Evolutionary conservation across 1,140 invertebrate species (phyloP), one percentile per base, ranked within the genome.

Genomic region (Hypsibius dujardini): DNA sequence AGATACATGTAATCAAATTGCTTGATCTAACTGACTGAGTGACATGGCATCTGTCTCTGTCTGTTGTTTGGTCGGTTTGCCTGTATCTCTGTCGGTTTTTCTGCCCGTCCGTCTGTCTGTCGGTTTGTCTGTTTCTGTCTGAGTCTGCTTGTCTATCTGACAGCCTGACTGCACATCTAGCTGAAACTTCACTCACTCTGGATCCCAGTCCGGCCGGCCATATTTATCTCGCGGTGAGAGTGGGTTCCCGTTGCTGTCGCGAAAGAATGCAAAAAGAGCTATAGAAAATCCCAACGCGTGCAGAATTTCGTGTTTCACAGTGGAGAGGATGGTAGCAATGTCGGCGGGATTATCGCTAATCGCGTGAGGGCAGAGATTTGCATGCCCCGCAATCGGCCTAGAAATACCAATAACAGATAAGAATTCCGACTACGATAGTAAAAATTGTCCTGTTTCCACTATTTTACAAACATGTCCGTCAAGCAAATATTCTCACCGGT

Each of bases 261-360:
- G 81, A 79, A 89, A 95, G 80, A 95, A 97, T 1, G 92, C 94
- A 79, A 90, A 98, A 12, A 97, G 82, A 69, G 90, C 92, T 0
- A 95, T 88, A 3, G 92, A 95, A 81, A 98, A 96, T 1, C 92
- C 81, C 47, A 98, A 81, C 0, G 95, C 94, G 82, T 98, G 95
- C 1, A 98, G 82, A 77, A 99, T 98, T 80, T 99, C 95, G 81
- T 99, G 95, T 80, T 98, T 98, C 0, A 98, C 91, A 0, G 94
- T 98, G 45, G 93, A 95, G 73, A 97, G 81, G 1, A 97, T 83
- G 15, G 92, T 92, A 75, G 93, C 89, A 72, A 94, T 80, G 76
- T 98, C 93, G 76, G 95, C 89, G 47, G 86, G 85, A 77, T 92
- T 92, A 15, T 90, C 94, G 2, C 89, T 92, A 62, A 98, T 88